phyloP scores from a whole-genome alignment of 2,113 vertebrate genomes.

The Psammodynastes pulverulentus region DNA sequence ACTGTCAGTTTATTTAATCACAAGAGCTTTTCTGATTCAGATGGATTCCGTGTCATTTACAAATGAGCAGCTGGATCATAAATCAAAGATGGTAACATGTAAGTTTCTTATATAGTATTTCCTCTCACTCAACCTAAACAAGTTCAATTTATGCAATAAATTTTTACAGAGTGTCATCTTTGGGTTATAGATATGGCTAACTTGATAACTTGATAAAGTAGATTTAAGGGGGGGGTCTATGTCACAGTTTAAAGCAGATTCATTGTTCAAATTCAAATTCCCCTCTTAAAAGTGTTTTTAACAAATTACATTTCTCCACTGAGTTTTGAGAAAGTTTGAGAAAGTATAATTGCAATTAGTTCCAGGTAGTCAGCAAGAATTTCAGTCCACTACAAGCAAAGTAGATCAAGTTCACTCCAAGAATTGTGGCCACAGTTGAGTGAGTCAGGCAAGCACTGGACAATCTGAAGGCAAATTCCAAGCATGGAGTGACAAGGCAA shows the following conservation, averaged over 20 bases:
- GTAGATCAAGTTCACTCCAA: not conserved
- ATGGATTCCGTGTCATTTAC: not conserved
- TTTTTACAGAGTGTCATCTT: not conserved
- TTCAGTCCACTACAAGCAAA: not conserved
- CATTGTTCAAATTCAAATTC: not conserved
- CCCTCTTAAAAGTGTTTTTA: not conserved
- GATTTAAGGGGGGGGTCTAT: too few species aligned
- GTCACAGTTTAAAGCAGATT: not conserved
- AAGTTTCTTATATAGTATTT: not conserved
- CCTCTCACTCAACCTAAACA: not conserved
- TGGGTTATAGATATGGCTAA: not conserved
- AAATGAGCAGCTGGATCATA: not conserved
- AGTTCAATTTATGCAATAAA: not conserved
- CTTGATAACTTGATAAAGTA: not conserved
- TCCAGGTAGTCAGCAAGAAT: not conserved
- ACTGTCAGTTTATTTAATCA: not conserved
- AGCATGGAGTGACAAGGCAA: not conserved
- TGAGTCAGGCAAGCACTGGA: not conserved
- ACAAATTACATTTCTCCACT: not conserved
- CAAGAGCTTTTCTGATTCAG: not conserved
- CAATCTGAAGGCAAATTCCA: not conserved
- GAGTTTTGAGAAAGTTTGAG: too few species aligned
- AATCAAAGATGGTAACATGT: not conserved
- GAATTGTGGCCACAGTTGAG: not conserved
- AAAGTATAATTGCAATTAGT: not conserved